phyloP scores from a whole-genome alignment of 2,797 vertebrate species.

The Ciconia nigra region DNA sequence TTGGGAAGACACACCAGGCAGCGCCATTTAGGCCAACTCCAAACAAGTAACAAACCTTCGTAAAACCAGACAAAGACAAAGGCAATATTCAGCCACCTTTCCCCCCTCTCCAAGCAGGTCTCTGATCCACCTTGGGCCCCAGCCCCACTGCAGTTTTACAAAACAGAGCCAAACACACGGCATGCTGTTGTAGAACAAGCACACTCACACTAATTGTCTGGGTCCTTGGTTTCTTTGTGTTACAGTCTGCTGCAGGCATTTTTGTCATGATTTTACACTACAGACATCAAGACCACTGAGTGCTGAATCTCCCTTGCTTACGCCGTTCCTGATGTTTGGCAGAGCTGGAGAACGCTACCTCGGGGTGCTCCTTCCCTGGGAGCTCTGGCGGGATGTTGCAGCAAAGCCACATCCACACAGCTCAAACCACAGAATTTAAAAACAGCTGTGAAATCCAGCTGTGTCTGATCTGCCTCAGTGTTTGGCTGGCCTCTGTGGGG shows the following conservation, averaged over 20 bases:
- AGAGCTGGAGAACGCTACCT: not conserved
- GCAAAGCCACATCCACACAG: slow-evolving; percentile 35
- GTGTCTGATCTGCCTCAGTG: not conserved
- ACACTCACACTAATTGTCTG: not conserved
- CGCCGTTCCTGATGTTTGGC: not conserved
- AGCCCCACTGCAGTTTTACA: not conserved
- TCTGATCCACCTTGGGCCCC: not conserved
- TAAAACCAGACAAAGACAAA: not conserved
- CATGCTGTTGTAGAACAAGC: not conserved
- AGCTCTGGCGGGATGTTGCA: not conserved
- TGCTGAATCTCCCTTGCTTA: not conserved
- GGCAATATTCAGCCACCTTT: not conserved
- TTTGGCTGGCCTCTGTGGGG: not conserved
- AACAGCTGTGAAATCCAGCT: slow-evolving; percentile 41
- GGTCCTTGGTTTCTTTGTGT: not conserved
- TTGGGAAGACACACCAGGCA: not conserved
- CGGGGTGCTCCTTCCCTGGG: not conserved
- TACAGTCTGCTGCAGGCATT: not conserved
- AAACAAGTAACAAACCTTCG: not conserved
- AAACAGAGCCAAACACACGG: not conserved
- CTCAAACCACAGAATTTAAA: slow-evolving; percentile 26
- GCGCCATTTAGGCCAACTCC: not conserved
- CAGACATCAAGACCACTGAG: not conserved
- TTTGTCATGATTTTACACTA: not conserved
- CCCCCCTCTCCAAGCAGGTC: not conserved